Conservation (phyloP, 2,888 invertebrate genomes). For the Agriopis marginaria region DNA sequence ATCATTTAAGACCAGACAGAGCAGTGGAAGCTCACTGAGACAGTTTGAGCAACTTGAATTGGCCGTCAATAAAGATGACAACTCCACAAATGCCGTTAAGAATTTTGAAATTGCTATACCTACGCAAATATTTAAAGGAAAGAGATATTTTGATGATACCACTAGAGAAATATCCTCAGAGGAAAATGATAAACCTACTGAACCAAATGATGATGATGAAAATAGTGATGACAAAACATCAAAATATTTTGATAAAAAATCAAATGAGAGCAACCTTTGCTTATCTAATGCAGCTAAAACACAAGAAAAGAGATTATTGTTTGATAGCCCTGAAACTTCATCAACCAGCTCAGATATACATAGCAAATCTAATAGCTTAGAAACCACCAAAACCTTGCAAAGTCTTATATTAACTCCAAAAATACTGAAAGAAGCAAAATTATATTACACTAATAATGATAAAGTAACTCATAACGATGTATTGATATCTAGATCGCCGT, state of each 20-base stretch:
- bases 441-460: conserved; percentile 35
- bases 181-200: neutral
- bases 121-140: conserved; percentile 54
- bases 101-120: neutral
- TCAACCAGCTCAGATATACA: neutral
- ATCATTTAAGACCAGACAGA: conserved; percentile 54
- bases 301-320: conserved; percentile 17
- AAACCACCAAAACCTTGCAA: neutral
- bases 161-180: conserved; percentile 11
- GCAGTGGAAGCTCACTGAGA: conserved; percentile 62
- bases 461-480: conserved; percentile 24
- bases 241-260: conserved; percentile 8
- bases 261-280: neutral
- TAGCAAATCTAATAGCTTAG: neutral
- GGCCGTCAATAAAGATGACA: conserved; percentile 47
- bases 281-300: conserved; percentile 8
- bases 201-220: neutral
- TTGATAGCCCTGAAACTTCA: conserved; percentile 2
- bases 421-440: conserved; percentile 7
- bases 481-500: conserved; percentile 59
- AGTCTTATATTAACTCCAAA: conserved; percentile 3
- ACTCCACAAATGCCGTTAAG: conserved; percentile 12
- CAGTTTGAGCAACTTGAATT: conserved; percentile 67
- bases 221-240: neutral
- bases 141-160: conserved; percentile 46